Conservation (phyloP, 2,888 invertebrate genomes). For the Amiota mariae region DNA sequence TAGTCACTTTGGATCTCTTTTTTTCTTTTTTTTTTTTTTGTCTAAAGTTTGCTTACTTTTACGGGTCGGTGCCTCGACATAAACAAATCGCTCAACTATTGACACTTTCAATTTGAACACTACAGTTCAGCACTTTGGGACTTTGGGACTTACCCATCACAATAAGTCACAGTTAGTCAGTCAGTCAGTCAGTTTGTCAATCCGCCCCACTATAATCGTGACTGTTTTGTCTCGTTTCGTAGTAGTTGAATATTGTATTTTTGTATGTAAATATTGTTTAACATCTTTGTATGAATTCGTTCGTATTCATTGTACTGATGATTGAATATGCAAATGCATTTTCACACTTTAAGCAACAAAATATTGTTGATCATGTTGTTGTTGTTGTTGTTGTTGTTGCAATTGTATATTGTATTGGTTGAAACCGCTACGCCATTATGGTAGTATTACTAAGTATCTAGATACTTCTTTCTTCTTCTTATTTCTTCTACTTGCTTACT, state of each 20-base stretch:
- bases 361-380: not conserved
- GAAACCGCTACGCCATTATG: slow-evolving; percentile 8
- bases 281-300: slow-evolving; percentile 61
- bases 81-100: slow-evolving; percentile 43
- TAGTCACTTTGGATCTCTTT: not conserved
- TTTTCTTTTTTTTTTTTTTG: not conserved
- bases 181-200: slow-evolving; percentile 37
- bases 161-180: slow-evolving; percentile 35
- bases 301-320: slow-evolving; percentile 64
- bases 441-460: not conserved
- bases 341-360: slow-evolving; percentile 61
- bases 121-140: not conserved
- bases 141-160: not conserved
- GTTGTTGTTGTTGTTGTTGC: too few species aligned
- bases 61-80: slow-evolving; percentile 53
- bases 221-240: not conserved
- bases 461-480: not conserved
- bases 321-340: slow-evolving; percentile 72
- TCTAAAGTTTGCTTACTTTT: slow-evolving; percentile 39
- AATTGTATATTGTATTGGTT: too few species aligned
- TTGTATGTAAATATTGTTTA: slow-evolving; percentile 64
- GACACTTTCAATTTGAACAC: slow-evolving; percentile 60
- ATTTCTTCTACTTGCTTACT: not conserved
- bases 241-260: slow-evolving; percentile 53
- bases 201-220: not conserved